Evolutionary conservation across 2,888 invertebrate species (phyloP), one percentile per base, ranked within the genome.

Genomic region (Lasioglossum marginatum): DNA sequence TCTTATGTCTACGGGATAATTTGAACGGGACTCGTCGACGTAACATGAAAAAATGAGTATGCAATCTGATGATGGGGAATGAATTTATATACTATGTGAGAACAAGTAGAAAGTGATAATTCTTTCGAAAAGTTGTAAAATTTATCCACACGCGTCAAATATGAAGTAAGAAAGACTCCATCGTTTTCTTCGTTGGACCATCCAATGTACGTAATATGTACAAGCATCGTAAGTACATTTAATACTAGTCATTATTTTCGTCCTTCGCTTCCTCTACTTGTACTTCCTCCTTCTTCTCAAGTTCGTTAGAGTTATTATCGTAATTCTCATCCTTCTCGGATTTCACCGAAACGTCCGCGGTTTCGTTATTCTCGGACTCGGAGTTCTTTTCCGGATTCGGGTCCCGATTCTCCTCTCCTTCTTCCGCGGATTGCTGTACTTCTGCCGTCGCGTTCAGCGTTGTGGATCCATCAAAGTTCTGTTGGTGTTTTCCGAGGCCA

Each of bases 341-440:
- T 1, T 89, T 85, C 2, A 83, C 77, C 10, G 90, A 34, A 73
- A 83, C 75, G 10, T 88, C 89, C 3, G 27, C 40, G n/a, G 71
- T 57, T 66, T 90, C 88, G 16, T 78, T 77, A 52, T 52, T 85
- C 34, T 90, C 89, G 5, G 78, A 31, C 19, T 88, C 87, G 23
- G 81, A 52, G 19, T 68, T 87, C 31, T 86, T 83, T 16, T 87
- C 87, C 0, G 87, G 87, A 80, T 87, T 87, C 10, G 94, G 94
- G 91, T 95, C 95, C 6, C 93, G 93, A 90, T 95, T 95, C 86
- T 95, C 94, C 75, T 93, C 94, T 0, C 93, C 93, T 34, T 94
- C 94, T 45, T 93, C 91, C 43, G 90, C 88, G 1, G 90, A 85
- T 27, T 85, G 89, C 12, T 90, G 81, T 81, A 89, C 83, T 80